A percentile compares a stretch with the other conserved stretches of the same genome.
phyloP scores from a whole-genome alignment of 2,113 vertebrate species.

The Nanger granti region DNA sequence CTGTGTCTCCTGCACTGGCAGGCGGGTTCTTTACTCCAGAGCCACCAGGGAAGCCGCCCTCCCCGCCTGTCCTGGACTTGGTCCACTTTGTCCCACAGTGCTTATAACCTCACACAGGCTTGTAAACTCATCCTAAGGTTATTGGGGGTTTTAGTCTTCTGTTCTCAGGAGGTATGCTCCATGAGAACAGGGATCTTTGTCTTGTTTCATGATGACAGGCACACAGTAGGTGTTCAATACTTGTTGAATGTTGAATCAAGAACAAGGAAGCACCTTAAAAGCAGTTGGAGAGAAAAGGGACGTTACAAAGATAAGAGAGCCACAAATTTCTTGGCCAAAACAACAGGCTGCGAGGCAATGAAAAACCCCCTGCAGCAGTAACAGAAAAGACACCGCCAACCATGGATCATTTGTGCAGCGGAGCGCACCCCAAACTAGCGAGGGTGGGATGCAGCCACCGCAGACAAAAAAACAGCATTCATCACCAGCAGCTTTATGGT shows the following conservation, averaged over 20 bases:
- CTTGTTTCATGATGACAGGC: background rate
- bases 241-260: background rate
- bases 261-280: background rate
- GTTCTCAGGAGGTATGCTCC: background rate
- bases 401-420: too few species aligned
- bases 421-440: background rate
- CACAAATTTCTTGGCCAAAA: too few species aligned
- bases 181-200: background rate
- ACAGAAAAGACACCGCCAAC: background rate
- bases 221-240: background rate
- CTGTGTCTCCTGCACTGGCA: background rate
- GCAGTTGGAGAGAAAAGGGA: background rate
- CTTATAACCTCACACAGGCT: background rate
- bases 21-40: background rate
- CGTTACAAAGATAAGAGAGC: background rate
- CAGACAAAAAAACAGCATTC: background rate
- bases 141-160: too few species aligned
- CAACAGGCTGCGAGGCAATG: background rate
- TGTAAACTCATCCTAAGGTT: background rate
- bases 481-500: too few species aligned
- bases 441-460: background rate
- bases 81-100: background rate
- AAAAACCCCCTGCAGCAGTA: background rate
- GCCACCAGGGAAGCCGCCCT: background rate
- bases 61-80: background rate